phyloP scores from a whole-genome alignment of 92 coral and sea anemone genomes.

The Pocillopora grandis region DNA sequence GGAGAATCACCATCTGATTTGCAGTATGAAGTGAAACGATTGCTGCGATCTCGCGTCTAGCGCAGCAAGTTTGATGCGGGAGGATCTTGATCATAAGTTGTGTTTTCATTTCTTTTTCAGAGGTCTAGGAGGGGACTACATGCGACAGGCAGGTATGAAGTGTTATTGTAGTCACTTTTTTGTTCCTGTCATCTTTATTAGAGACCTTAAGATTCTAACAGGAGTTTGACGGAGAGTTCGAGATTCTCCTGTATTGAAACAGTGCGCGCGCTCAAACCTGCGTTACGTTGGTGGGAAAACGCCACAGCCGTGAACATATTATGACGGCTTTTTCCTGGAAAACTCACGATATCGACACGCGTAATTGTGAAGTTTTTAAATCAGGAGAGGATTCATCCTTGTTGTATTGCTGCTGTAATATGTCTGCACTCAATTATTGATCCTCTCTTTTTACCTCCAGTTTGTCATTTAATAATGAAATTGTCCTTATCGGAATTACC shows the following conservation, averaged over 20 bases:
- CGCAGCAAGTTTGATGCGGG: background rate
- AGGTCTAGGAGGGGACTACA: slow-evolving; percentile 93
- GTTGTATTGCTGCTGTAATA: background rate
- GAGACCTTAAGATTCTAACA: too few species aligned
- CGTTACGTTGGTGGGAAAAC: too few species aligned
- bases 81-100: background rate
- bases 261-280: too few species aligned
- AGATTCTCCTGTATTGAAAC: too few species aligned
- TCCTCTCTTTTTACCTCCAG: slow-evolving; percentile 42
- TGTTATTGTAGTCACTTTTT: too few species aligned
- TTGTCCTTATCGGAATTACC: slow-evolving; percentile 80
- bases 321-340: too few species aligned
- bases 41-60: background rate
- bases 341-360: too few species aligned
- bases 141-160: slow-evolving; percentile 87
- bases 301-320: too few species aligned
- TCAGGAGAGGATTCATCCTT: background rate
- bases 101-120: slow-evolving; percentile 41
- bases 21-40: background rate
- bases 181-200: too few species aligned
- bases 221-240: too few species aligned
- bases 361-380: too few species aligned
- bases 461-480: slow-evolving; percentile 84
- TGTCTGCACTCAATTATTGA: background rate
- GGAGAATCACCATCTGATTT: too few species aligned